Evolutionary conservation across 2,797 vertebrate species (phyloP), one percentile per base, ranked within the genome.

Genomic region (Pangasius macronema): DNA sequence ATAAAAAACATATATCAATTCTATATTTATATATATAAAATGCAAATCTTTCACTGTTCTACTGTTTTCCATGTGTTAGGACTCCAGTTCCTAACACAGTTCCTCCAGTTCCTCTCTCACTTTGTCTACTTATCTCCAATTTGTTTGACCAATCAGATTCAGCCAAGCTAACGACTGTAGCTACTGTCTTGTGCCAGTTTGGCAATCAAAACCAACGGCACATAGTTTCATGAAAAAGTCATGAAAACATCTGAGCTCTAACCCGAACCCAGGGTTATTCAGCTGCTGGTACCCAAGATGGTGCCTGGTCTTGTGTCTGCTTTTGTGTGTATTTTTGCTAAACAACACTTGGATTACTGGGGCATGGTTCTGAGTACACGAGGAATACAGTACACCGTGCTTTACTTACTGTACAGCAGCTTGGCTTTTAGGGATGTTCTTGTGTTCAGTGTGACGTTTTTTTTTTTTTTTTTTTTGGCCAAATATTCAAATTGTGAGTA

Each of bases 251-350:
- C 76, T 36, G 51, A 33, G 33, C 39, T 77, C 42, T 46, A 46
- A 46, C 24, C n/a, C 10, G 59, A 82, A n/a, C 14, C 27, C 39
- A 18, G 76, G 30, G 51, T 57, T 79, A 79, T 79, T 57, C 53
- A 27, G 22, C 36, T 39, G 14, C 61, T 67, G 61, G 61, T 42
- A 63, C 80, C 39, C 27, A 49, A 82, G 42, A 67, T 49, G 61
- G 81, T 82, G 42, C 10, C 80, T 61, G 79, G 57, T 81, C 79
- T 61, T 65, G 24, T 30, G 39, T 65, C 59, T 82, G 59, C 10
- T 57, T 82, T 30, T 10, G 27, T 65, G 59, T 39, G 16, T 30
- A 65, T 49, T 82, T 82, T 82, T 82, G 67, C 27, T 10, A 10
- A 61, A 65, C 39, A 30, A 18, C 80, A 10, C 61, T 82, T 18